These are phyloP conservation scores for Pituophis catenifer DNA, from an alignment of 2,113 vertebrate species.

Conservation along the genomic window DNA sequence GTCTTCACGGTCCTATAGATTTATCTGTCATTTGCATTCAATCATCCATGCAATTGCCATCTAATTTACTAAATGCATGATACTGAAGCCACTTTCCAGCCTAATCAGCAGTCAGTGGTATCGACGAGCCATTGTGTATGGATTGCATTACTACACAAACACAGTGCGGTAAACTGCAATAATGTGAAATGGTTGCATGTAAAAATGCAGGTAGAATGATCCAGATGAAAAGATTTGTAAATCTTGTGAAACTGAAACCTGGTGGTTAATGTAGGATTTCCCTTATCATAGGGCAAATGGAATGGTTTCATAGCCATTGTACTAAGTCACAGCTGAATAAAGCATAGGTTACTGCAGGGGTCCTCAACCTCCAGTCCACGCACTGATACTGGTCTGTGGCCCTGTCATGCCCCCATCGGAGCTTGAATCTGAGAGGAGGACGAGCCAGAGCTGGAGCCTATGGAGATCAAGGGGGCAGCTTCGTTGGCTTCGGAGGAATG, in stretches of 20 bases:
- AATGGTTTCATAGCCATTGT: neutral
- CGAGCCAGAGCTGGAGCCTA: too few relatives aligned
- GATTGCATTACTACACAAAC: neutral
- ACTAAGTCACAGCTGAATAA: neutral
- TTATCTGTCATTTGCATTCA: slow-evolving; percentile 17
- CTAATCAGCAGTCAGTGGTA: neutral
- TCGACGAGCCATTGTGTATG: neutral
- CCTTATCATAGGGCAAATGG: neutral
- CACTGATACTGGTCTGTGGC: too few relatives aligned
- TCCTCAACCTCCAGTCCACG: too few relatives aligned
- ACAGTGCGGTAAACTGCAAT: too few relatives aligned
- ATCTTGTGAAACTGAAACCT: neutral
- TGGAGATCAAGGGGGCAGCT: too few relatives aligned
- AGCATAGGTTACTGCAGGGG: neutral
- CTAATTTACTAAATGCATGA: slow-evolving; percentile 8
- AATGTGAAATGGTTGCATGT: neutral
- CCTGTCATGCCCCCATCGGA: too few relatives aligned
- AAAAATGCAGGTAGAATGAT: neutral
- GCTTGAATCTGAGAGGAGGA: too few relatives aligned
- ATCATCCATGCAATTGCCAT: neutral
- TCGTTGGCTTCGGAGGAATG: too few relatives aligned
- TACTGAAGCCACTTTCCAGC: neutral
- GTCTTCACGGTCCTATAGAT: neutral
- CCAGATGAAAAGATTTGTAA: neutral
- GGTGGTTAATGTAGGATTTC: neutral